Evolutionary conservation across 2,113 vertebrate genomes (phyloP).

Genomic region (Antennarius striatus): DNA sequence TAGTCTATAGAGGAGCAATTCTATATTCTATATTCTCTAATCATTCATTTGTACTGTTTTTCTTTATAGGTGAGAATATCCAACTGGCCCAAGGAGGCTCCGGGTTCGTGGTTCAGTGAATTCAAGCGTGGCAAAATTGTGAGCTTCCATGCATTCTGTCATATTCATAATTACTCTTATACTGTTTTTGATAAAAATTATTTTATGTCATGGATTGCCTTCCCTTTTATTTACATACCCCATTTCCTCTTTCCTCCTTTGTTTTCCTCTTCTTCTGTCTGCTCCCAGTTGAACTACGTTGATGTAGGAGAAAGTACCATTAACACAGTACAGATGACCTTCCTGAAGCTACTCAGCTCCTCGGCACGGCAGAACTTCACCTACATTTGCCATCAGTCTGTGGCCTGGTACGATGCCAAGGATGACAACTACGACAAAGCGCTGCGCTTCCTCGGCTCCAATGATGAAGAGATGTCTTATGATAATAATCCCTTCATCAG

Average conservation of each 20-base stretch:
- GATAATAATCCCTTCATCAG: slow-evolving; percentile 96
- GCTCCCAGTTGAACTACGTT: slow-evolving; percentile 88
- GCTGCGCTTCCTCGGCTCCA: slow-evolving; percentile 94
- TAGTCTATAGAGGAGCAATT: background rate
- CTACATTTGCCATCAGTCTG: slow-evolving; percentile 95
- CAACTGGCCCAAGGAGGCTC: slow-evolving; percentile 95
- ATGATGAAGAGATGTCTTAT: slow-evolving; percentile 96
- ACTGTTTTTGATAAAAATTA: background rate
- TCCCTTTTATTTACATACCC: background rate
- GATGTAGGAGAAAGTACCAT: slow-evolving; percentile 88
- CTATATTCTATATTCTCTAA: background rate
- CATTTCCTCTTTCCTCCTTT: background rate
- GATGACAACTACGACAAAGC: slow-evolving; percentile 91
- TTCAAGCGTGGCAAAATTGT: slow-evolving; percentile 98
- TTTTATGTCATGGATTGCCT: background rate
- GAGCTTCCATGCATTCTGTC: slow-evolving; percentile 67
- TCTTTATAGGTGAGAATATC: slow-evolving; percentile 89
- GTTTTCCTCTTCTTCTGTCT: background rate
- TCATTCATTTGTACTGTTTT: slow-evolving; percentile 7
- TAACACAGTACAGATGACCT: slow-evolving; percentile 96
- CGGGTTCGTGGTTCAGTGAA: slow-evolving; percentile 98
- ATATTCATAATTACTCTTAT: background rate
- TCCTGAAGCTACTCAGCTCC: slow-evolving; percentile 95
- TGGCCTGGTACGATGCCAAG: slow-evolving; percentile 90
- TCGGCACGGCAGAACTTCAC: slow-evolving; percentile 96